Conservation (phyloP, 2,888 invertebrate genomes). For the Cybosia mesomella region DNA sequence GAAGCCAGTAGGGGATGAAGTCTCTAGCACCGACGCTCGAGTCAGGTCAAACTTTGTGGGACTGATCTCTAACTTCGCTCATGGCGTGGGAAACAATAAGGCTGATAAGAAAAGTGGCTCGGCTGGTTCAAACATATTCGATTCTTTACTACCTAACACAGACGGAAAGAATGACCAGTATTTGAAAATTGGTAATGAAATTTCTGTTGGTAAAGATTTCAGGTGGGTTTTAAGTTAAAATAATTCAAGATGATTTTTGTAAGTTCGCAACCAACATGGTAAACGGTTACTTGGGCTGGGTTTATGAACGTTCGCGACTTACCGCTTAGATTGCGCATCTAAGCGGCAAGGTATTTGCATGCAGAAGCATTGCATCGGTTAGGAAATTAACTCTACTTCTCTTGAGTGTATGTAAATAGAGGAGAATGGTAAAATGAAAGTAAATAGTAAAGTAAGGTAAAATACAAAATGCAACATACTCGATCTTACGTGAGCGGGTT, state of each 20-base stretch:
- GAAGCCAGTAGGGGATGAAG: conserved; percentile 75
- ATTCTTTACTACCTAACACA: conserved; percentile 19
- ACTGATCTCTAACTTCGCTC: conserved; percentile 90
- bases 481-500: too few species aligned
- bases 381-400: too few species aligned
- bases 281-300: too few species aligned
- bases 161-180: conserved; percentile 59
- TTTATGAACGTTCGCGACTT: too few species aligned
- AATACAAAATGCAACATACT: too few species aligned
- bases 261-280: too few species aligned
- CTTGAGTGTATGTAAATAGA: too few species aligned
- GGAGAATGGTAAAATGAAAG: too few species aligned
- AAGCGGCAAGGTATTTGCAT: too few species aligned
- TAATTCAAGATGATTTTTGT: conserved; percentile 15
- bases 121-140: conserved; percentile 10
- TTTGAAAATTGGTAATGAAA: conserved; percentile 67
- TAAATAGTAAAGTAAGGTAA: not conserved
- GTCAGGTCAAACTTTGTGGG: conserved; percentile 89
- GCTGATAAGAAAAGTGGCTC: conserved; percentile 41
- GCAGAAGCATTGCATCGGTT: too few species aligned
- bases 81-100: conserved; percentile 60
- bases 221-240: conserved; percentile 58
- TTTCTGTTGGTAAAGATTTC: conserved; percentile 73
- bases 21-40: conserved; percentile 86
- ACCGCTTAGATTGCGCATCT: too few species aligned